Conservation (phyloP, 2,113 vertebrate species). For the Sapayoa aenigma region DNA sequence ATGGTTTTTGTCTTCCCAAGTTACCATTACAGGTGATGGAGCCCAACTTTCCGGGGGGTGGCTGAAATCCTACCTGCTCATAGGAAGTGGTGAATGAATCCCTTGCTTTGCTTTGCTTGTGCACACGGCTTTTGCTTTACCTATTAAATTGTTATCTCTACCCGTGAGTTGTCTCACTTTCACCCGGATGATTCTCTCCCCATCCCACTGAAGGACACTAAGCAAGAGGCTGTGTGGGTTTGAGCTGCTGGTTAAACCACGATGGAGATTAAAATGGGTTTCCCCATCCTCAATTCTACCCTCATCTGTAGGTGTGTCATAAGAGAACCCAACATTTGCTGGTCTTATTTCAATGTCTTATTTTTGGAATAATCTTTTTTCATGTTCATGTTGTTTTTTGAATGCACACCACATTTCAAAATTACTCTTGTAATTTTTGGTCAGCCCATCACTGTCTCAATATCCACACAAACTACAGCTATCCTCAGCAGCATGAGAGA, state of each 20-base stretch:
- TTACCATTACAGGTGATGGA: accelerated
- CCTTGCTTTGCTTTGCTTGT: not conserved
- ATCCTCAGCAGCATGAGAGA: not conserved
- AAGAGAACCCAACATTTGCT: not conserved
- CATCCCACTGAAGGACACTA: not conserved
- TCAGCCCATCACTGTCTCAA: not conserved
- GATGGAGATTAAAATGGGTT: not conserved
- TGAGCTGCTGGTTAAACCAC: not conserved
- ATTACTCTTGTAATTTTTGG: not conserved
- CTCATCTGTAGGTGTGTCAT: not conserved
- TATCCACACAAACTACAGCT: not conserved
- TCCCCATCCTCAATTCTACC: not conserved
- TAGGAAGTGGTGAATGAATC: not conserved
- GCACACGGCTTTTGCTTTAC: not conserved
- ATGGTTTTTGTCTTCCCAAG: not conserved
- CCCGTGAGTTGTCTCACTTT: not conserved
- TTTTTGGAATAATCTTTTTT: not conserved
- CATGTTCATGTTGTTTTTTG: not conserved
- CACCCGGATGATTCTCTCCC: not conserved
- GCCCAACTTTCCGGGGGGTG: not conserved
- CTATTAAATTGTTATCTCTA: not conserved
- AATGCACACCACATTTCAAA: not conserved
- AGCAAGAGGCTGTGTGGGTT: not conserved
- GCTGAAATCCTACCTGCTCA: not conserved
- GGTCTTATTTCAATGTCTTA: not conserved